phyloP scores from a whole-genome alignment of 2,888 invertebrate genomes.

The Calliopum simillimum region DNA sequence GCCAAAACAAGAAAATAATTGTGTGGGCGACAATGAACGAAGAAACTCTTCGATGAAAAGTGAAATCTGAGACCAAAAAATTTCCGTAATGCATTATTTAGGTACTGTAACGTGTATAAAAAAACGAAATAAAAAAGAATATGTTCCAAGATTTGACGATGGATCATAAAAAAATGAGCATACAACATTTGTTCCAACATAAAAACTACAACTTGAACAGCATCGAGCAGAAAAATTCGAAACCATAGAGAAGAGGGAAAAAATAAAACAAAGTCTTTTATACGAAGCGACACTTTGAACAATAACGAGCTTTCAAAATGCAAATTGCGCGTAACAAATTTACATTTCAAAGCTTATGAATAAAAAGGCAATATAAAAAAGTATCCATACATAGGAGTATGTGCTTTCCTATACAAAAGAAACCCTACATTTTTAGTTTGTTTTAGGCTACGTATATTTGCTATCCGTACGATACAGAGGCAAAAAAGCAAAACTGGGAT shows the following conservation, averaged over 20 bases:
- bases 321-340: constrained; percentile 44
- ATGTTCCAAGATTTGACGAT: constrained; percentile 13
- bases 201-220: constrained; percentile 17
- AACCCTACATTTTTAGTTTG: no score
- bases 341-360: constrained; percentile 38
- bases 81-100: constrained; percentile 29
- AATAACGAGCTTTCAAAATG: constrained; percentile 43
- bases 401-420: no score
- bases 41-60: constrained; percentile 32
- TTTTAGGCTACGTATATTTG: no score
- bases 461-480: neutral
- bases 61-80: constrained; percentile 38
- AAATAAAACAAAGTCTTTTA: constrained; percentile 7
- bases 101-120: constrained; percentile 12
- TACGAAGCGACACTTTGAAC: constrained; percentile 34
- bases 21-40: constrained; percentile 36
- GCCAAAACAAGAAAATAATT: neutral
- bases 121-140: constrained; percentile 5
- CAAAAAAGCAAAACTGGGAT: neutral
- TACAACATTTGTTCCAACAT: constrained; percentile 17
- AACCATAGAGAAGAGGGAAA: neutral
- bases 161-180: constrained; percentile 22
- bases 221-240: constrained; percentile 2
- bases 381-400: neutral
- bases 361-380: constrained; percentile 28